Percentiles rank a stretch among this genome's conserved stretches.
Conservation (phyloP, 2,888 invertebrate genomes). For the Gortyna flavago region DNA sequence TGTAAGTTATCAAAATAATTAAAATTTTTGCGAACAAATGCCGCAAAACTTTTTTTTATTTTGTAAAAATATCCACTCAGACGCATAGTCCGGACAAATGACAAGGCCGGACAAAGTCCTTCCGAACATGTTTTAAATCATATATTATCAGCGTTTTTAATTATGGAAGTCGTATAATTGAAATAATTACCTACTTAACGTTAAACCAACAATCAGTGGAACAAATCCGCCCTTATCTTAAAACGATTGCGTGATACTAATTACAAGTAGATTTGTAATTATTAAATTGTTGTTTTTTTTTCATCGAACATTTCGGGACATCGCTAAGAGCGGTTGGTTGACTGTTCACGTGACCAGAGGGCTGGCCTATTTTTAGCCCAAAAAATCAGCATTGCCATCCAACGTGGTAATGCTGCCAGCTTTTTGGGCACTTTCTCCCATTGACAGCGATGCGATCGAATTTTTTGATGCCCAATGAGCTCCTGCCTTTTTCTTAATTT, state of each 20-base stretch:
- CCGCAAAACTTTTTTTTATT: not conserved
- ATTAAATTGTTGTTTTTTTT: too few relatives aligned
- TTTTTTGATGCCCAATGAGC: too few relatives aligned
- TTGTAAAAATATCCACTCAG: not conserved
- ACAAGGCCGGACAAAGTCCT: not conserved
- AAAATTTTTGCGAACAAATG: too few relatives aligned
- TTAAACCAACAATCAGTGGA: slow-evolving; percentile 5
- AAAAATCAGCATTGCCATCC: too few relatives aligned
- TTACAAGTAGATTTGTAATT: not conserved
- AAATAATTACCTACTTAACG: not conserved
- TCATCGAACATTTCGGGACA: too few relatives aligned
- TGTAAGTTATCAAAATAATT: not conserved
- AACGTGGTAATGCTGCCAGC: too few relatives aligned
- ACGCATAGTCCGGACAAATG: not conserved
- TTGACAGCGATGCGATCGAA: too few relatives aligned
- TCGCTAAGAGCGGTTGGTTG: too few relatives aligned
- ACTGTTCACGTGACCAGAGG: too few relatives aligned
- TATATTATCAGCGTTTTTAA: not conserved
- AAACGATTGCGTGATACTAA: not conserved
- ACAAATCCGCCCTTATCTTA: slow-evolving; percentile 19
- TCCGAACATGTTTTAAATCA: not conserved
- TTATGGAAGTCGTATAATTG: slow-evolving; percentile 12
- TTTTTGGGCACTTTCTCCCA: too few relatives aligned
- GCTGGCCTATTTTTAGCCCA: too few relatives aligned
- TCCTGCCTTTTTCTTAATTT: too few relatives aligned